Conservation (phyloP, 2,888 invertebrate genomes). For the Apantesis nais region DNA sequence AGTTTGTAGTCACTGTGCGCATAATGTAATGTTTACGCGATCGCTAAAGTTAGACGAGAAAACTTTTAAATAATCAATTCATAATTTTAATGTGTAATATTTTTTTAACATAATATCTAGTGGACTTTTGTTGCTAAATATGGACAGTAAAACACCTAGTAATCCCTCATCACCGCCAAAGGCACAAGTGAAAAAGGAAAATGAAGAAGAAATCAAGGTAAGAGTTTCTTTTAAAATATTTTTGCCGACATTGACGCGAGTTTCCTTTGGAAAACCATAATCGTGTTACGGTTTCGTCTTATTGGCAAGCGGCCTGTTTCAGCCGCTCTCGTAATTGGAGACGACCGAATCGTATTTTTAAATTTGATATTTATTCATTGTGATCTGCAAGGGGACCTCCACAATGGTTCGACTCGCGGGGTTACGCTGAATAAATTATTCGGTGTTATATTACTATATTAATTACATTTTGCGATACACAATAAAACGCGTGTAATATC, state of each 20-base stretch:
- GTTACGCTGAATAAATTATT: constrained; percentile 79
- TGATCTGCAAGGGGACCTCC: constrained; percentile 61
- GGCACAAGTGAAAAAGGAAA: constrained; percentile 88
- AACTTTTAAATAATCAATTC: constrained; percentile 56
- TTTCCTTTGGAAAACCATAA: constrained; percentile 75
- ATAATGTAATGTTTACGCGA: constrained; percentile 74
- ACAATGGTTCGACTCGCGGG: constrained; percentile 67
- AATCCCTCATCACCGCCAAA: constrained; percentile 71
- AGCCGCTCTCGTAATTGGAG: constrained; percentile 75
- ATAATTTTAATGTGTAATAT: constrained; percentile 45
- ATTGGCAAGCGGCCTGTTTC: constrained; percentile 79
- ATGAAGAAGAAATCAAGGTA: constrained; percentile 92
- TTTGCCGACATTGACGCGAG: constrained; percentile 53
- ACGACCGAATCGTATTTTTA: constrained; percentile 81
- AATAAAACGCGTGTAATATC: constrained; percentile 85
- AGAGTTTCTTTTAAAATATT: constrained; percentile 54
- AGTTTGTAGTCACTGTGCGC: constrained; percentile 27
- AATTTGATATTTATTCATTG: constrained; percentile 76
- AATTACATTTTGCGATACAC: constrained; percentile 84
- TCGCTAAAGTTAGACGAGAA: constrained; percentile 59
- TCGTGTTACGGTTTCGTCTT: constrained; percentile 71
- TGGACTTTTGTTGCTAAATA: constrained; percentile 57
- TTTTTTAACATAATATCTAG: constrained; percentile 41
- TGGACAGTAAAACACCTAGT: constrained; percentile 83
- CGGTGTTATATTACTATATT: constrained; percentile 80